Conservation (phyloP, 1,140 invertebrate genomes). For the Ganaspis sp. region DNA sequence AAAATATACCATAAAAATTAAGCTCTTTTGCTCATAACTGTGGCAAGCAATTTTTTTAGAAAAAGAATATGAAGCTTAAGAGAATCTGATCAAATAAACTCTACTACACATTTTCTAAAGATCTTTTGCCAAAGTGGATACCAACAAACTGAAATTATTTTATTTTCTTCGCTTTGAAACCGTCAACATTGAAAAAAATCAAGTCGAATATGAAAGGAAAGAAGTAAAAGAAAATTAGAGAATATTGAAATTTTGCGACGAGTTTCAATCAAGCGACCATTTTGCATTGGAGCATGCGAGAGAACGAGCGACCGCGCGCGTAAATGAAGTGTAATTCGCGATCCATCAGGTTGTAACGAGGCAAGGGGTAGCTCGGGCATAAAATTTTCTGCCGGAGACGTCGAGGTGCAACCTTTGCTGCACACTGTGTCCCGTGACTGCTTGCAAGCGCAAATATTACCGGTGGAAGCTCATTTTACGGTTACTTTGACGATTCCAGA, state of each 20-base stretch:
- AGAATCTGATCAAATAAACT: background rate
- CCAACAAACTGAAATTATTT: slow-evolving; percentile 9
- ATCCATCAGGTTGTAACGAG: slow-evolving; percentile 48
- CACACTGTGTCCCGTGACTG: slow-evolving; percentile 8
- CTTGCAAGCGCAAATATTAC: slow-evolving; percentile 46
- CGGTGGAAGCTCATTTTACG: slow-evolving; percentile 40
- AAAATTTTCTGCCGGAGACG: slow-evolving; percentile 31
- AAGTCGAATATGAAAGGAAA: background rate
- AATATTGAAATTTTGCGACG: slow-evolving; percentile 46
- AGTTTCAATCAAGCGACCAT: slow-evolving; percentile 49
- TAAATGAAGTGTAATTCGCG: slow-evolving; percentile 59
- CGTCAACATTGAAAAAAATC: background rate
- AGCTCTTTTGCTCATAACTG: too few relatives aligned
- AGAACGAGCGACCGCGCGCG: slow-evolving; percentile 30
- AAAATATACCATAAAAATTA: too few relatives aligned
- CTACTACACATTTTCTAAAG: background rate
- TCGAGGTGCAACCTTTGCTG: background rate
- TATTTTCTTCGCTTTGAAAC: background rate
- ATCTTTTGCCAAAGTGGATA: background rate
- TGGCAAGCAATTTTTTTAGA: too few relatives aligned
- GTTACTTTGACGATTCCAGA: slow-evolving; percentile 44
- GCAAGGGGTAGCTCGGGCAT: slow-evolving; percentile 15
- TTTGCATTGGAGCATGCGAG: slow-evolving; percentile 33
- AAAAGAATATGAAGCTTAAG: background rate
- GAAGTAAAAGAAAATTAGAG: background rate